Conservation (phyloP, 2,797 vertebrate species). For the Potorous gilbertii region DNA sequence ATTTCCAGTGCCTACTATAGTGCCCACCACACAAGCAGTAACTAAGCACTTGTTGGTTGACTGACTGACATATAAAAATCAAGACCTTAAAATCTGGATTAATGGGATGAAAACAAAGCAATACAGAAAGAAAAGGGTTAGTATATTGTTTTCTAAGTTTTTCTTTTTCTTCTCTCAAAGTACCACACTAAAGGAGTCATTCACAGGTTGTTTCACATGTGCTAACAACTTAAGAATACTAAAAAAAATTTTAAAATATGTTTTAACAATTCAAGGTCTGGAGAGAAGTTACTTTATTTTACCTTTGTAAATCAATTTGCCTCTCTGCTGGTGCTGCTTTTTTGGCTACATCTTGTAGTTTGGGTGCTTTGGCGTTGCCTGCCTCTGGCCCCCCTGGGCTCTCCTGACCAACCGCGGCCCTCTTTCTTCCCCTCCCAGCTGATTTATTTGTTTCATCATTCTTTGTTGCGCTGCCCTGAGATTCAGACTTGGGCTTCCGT, state of each 20-base stretch:
- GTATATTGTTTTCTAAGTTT: neutral
- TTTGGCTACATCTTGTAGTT: constrained; percentile 92
- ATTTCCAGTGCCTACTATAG: neutral
- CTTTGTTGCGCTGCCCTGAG: constrained; percentile 86
- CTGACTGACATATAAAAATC: neutral
- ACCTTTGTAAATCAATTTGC: constrained; percentile 99
- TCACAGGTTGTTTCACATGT: neutral
- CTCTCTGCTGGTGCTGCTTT: constrained; percentile 94
- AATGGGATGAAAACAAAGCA: neutral
- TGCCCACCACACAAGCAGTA: neutral
- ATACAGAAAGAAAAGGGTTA: neutral
- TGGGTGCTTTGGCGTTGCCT: constrained; percentile 95
- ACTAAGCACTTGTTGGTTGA: neutral
- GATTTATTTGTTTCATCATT: constrained; percentile 86
- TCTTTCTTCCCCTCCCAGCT: constrained; percentile 93
- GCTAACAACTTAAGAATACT: neutral
- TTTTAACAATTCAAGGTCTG: neutral
- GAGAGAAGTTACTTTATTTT: constrained; percentile 47
- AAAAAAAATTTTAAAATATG: neutral
- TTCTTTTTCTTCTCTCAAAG: neutral
- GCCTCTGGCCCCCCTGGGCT: constrained; percentile 88
- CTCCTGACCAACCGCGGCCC: constrained; percentile 88
- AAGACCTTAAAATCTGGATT: neutral
- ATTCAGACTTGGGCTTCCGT: constrained; percentile 92
- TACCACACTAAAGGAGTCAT: neutral